Evolutionary conservation across 2,797 vertebrate genomes (phyloP), one percentile per base, ranked within the genome.

Genomic region (Ataeniobius toweri): DNA sequence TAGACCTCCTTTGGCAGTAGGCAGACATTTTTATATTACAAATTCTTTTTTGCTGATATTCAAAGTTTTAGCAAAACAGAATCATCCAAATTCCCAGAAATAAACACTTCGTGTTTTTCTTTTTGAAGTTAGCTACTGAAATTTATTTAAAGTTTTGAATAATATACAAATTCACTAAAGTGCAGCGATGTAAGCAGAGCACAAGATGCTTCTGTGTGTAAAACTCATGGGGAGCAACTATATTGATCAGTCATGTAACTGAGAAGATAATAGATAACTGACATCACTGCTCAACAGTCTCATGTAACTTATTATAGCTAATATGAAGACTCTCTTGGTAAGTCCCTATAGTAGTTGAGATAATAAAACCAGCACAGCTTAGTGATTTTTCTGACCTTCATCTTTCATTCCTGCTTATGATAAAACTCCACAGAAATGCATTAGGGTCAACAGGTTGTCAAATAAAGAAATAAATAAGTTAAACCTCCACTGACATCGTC

Each of bases 221-320:
- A 4, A 74, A n/a, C 69, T 13, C 50, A 80, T 12, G 39, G 68
- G 53, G 69, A 71, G 86, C 58, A 39, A 70, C 18, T 76, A 65
- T 80, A 90, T 87, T 83, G 85, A 91, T 78, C 46, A 8, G 55
- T 68, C 51, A 56, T 80, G 85, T 84, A 87, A 89, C 84, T 18
- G 56, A 89, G 85, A 89, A 50, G 79, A 87, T 82, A 78, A 85
- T 71, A 77, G 79, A 75, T 69, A 61, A 69, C 63, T 92, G 85
- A 88, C 87, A 82, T 88, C 88, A 83, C 73, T 59, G 36, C 59
- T 78, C 5, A 46, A 71, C n/a, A 73, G 26, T 53, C 81, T 88
- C 74, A 65, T 65, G 59, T 76, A 61, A 81, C 80, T 79, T n/a
- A 81, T 76, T 56, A 71, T 63, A 53, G 71, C 71, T 28, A 28